These are phyloP conservation scores for Arrhopalites spinosus DNA, from an alignment of 2,888 invertebrate genomes.

Conservation along the genomic window DNA sequence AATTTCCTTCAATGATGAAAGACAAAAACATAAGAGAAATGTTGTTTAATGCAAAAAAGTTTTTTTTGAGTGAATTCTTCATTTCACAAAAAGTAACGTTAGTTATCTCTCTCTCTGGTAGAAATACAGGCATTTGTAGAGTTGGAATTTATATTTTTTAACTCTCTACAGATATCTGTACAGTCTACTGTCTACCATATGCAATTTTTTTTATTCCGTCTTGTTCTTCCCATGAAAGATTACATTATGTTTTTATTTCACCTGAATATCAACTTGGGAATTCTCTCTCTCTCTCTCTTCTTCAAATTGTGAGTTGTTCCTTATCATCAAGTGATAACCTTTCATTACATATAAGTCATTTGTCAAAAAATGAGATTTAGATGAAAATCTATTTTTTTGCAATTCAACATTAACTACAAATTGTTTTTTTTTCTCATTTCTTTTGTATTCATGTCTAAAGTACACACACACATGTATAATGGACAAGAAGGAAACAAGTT, in stretches of 20 bases:
- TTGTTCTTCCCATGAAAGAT: not conserved
- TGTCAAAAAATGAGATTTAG: slow-evolving; percentile 27
- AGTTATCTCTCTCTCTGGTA: not conserved
- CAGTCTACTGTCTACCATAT: not conserved
- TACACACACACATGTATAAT: not conserved
- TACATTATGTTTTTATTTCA: not conserved
- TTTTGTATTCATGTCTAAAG: not conserved
- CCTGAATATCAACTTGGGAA: not conserved
- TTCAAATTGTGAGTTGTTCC: not conserved
- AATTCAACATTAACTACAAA: slow-evolving; percentile 28
- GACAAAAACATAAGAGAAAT: not conserved
- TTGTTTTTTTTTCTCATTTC: slow-evolving; percentile 13
- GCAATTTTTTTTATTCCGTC: not conserved
- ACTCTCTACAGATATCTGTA: no score
- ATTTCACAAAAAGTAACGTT: slow-evolving; percentile 21
- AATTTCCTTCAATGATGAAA: not conserved
- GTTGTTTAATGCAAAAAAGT: slow-evolving; percentile 2
- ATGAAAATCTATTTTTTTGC: slow-evolving; percentile 20
- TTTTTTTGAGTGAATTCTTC: not conserved
- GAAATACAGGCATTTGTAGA: not conserved
- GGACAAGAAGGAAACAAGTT: not conserved
- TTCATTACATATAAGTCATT: slow-evolving; percentile 29
- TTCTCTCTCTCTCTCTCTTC: not conserved
- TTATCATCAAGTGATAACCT: slow-evolving; percentile 26
- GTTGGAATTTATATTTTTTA: not conserved